A percentile compares a stretch with the other conserved stretches of the same genome.
Evolutionary conservation across 2,797 vertebrate species (phyloP).

Genomic region (Aeoliscus strigatus): DNA sequence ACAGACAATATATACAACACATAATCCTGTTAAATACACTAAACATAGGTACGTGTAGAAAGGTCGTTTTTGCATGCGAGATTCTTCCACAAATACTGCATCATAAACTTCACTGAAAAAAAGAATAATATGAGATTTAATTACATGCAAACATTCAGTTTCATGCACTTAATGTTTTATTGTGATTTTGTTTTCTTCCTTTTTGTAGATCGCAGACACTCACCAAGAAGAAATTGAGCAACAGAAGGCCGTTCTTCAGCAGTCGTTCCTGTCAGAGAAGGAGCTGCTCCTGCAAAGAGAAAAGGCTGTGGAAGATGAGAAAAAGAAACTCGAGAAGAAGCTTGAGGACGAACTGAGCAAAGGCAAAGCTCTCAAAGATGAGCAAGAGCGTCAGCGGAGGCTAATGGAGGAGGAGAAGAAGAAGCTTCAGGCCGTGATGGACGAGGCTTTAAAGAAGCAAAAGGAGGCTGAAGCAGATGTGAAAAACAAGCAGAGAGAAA

Average conservation of each 20-base stretch:
- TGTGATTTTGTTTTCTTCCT: slow-evolving; percentile 9
- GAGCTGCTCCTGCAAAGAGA: slow-evolving; percentile 85
- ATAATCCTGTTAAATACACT: slow-evolving; percentile 19
- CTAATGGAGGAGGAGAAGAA: slow-evolving; percentile 87
- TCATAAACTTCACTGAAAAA: too few relatives aligned
- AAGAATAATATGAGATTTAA: too few relatives aligned
- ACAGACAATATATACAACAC: too few relatives aligned
- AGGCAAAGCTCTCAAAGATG: slow-evolving; percentile 81
- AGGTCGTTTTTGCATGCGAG: too few relatives aligned
- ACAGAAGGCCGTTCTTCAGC: slow-evolving; percentile 83
- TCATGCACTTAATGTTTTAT: background rate
- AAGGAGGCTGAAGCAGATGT: slow-evolving; percentile 83
- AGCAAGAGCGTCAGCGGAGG: slow-evolving; percentile 81
- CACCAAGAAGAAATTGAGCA: slow-evolving; percentile 87
- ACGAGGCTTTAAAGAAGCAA: slow-evolving; percentile 84
- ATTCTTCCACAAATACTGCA: too few relatives aligned
- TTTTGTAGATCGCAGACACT: slow-evolving; percentile 80
- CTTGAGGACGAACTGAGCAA: slow-evolving; percentile 86
- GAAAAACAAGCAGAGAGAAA: slow-evolving; percentile 85
- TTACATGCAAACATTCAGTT: background rate
- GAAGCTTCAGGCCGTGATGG: slow-evolving; percentile 81
- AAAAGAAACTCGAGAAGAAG: slow-evolving; percentile 85
- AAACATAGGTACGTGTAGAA: slow-evolving; percentile 20
- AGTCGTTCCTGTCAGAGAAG: slow-evolving; percentile 87
- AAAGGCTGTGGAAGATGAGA: slow-evolving; percentile 87